Base-by-base conservation (phyloP, 2,888 invertebrate genomes). In the Lissocephala sabroskyi region DNA sequence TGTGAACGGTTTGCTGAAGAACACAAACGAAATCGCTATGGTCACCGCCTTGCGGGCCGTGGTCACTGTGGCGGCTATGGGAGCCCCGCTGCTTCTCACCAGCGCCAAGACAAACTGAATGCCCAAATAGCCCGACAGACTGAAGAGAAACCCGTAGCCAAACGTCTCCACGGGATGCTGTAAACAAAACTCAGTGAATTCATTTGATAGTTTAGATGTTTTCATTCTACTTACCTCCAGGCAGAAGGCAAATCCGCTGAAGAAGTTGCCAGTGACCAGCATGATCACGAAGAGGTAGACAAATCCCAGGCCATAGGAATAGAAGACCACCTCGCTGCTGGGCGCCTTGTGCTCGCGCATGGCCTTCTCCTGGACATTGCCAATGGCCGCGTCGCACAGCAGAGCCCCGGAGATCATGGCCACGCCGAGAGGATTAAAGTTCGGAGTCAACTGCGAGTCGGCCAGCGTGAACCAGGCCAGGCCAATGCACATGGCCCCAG, bases 321-420 rank as follows among this genome's bases (percentile, higher is more conserved):
- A 97, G 45, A 95, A 87, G 0, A 96, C 96, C 40, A 98, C 92
- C 87, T 98, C 97, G 58, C 93, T 92, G 83, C 95, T 97, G 0
- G 92, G 87, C 0, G 95, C 95, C 56, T 90, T 89, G 79, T 91
- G 88, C 54, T 89, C 89, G 73, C 93, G 94, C 93, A 98, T 96
- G 0, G 92, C 91, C 81, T 97, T 97, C 83, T 98, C 98, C 85
- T 98, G 98, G 0, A 97, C 93, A 85, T 98, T 98, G 14, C 98
- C 98, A 59, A 98, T 97, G 7, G 94, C 89, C 0, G 98, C 98
- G 85, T 98, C 98, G 76, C 97, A 97, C 2, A 97, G 85, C 42
- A 98, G 84, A 0, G 98, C 98, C 66, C 92, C 86, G 1, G 91
- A 92, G 64, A 94, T 94, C 86, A 94, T 90, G 1, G 89, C 79